A percentile compares a stretch with the other conserved stretches of the same genome.
Conservation (phyloP, 2,888 invertebrate genomes). For the Temnothorax rugatulus region DNA sequence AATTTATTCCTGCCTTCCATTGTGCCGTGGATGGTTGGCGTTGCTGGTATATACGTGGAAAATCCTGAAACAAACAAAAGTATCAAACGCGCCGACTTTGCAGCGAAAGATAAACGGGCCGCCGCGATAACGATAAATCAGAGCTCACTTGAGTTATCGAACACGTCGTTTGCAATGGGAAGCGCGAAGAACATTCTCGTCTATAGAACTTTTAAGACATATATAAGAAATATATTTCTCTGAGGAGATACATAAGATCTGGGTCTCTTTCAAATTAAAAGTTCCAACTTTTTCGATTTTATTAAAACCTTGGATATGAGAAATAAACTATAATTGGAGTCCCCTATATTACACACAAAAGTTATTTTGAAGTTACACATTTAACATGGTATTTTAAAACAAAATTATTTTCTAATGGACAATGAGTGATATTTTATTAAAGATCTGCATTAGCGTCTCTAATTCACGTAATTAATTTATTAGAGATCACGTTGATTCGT, state of each 20-base stretch:
- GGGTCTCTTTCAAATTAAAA: background rate
- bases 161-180: conserved; percentile 14
- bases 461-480: conserved; percentile 30
- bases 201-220: conserved; percentile 12
- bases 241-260: background rate
- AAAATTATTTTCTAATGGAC: background rate
- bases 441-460: background rate
- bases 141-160: conserved; percentile 47
- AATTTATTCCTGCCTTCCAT: conserved; percentile 38
- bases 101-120: conserved; percentile 37
- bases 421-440: background rate
- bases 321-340: conserved; percentile 2
- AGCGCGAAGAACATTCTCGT: conserved; percentile 16
- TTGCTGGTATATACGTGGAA: background rate
- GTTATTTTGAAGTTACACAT: background rate
- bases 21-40: background rate
- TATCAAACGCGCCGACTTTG: conserved; percentile 23
- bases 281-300: background rate
- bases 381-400: background rate
- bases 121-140: conserved; percentile 42
- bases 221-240: conserved; percentile 4
- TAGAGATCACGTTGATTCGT: background rate
- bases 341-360: background rate
- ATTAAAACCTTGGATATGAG: background rate
- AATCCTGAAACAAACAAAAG: conserved; percentile 39